Evolutionary conservation across 2,888 invertebrate genomes (phyloP).

Genomic region (Eilema griseolum): DNA sequence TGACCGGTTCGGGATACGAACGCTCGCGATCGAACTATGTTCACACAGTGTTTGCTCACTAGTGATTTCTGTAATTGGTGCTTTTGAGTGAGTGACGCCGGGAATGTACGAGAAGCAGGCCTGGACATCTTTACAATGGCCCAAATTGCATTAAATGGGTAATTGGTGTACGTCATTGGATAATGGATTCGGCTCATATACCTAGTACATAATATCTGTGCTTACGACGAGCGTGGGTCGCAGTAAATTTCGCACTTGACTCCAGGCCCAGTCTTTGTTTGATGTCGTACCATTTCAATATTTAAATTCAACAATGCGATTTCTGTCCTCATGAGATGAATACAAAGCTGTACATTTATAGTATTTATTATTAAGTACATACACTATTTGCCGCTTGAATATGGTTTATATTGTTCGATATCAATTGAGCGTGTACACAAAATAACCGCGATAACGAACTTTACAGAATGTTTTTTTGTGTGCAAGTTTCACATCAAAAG

Average conservation of each 20-base stretch:
- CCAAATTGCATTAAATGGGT: constrained; percentile 87
- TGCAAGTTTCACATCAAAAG: constrained; percentile 27
- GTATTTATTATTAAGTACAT: constrained; percentile 55
- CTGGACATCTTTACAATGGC: constrained; percentile 80
- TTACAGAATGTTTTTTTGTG: constrained; percentile 27
- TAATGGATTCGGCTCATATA: constrained; percentile 83
- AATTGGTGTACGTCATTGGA: constrained; percentile 86
- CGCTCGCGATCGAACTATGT: constrained; percentile 71
- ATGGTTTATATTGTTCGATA: constrained; percentile 44
- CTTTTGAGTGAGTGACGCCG: constrained; percentile 82
- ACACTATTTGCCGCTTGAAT: constrained; percentile 43
- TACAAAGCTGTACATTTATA: constrained; percentile 68
- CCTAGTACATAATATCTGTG: constrained; percentile 76
- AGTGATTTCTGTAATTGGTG: constrained; percentile 83
- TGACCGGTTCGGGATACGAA: constrained; percentile 75
- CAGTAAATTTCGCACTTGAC: constrained; percentile 80
- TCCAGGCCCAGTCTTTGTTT: constrained; percentile 74
- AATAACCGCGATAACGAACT: constrained; percentile 47
- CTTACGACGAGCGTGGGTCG: constrained; percentile 75
- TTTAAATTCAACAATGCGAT: constrained; percentile 76
- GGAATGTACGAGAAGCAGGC: constrained; percentile 77
- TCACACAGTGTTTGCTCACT: constrained; percentile 72
- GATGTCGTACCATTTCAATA: constrained; percentile 73
- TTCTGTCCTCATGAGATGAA: constrained; percentile 76
- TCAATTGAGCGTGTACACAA: constrained; percentile 38